Evolutionary conservation across 35 echinoderm and acorn worm species (phyloP).

Genomic region (Lytechinus pictus): DNA sequence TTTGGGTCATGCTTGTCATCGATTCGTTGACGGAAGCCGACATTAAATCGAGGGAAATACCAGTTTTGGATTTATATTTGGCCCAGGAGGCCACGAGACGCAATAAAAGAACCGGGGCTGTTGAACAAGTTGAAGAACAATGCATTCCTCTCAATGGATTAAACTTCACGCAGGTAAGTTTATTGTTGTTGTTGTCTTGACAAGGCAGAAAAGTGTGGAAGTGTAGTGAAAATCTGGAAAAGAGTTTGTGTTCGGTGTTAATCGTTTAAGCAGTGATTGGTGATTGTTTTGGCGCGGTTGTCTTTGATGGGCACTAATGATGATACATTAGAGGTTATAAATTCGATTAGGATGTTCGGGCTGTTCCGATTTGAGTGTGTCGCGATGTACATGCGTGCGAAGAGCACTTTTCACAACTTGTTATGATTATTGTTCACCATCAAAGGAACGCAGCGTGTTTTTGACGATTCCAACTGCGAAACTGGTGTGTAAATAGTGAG

Average conservation of each 20-base stretch:
- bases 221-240: not conserved
- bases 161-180: constrained; percentile 95
- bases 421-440: not conserved
- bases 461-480: not conserved
- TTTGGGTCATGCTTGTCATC: constrained; percentile 98
- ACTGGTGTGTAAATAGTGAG: not conserved
- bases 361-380: constrained; percentile 1
- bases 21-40: constrained; percentile 94
- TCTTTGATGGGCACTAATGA: not conserved
- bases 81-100: constrained; percentile 86
- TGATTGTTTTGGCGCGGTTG: constrained; percentile 27
- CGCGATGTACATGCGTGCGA: not conserved
- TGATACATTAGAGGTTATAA: not conserved
- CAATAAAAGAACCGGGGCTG: constrained; percentile 90
- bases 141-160: constrained; percentile 94
- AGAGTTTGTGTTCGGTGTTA: not conserved
- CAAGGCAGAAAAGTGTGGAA: not conserved
- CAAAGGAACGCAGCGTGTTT: not conserved
- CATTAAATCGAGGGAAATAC: constrained; percentile 91
- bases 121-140: constrained; percentile 93
- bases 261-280: not conserved
- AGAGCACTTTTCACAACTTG: not conserved
- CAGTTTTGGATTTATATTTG: constrained; percentile 94
- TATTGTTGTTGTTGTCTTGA: no score
- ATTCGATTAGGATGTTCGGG: constrained; percentile 6